Percentiles rank a stretch among this genome's conserved stretches.
Evolutionary conservation across 2,888 invertebrate species (phyloP).

Genomic region (Sinotaia quadrata): DNA sequence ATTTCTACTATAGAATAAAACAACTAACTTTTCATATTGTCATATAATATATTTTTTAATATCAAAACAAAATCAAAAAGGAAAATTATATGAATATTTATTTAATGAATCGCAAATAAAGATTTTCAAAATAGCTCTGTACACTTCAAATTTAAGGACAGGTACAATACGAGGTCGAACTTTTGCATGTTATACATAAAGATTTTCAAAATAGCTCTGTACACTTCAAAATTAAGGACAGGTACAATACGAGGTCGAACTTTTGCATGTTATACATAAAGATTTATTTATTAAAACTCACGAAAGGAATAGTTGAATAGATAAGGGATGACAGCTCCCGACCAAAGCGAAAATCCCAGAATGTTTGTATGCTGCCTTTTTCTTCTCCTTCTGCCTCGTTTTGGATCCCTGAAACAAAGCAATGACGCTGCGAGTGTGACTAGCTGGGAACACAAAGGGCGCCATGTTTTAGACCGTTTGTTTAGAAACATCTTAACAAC

Average conservation of each 20-base stretch:
- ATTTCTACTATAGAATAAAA: no score
- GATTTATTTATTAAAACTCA: neutral
- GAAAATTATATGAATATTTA: no score
- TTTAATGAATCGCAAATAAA: no score
- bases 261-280: neutral
- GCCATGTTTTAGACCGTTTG: no score
- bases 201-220: neutral
- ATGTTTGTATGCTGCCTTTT: conserved; percentile 16
- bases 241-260: neutral
- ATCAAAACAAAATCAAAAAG: no score
- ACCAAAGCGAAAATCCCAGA: conserved; percentile 31
- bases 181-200: neutral
- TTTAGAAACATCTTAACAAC: no score
- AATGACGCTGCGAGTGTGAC: no score
- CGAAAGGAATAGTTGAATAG: conserved; percentile 33
- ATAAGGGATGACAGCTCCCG: conserved; percentile 31
- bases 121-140: neutral
- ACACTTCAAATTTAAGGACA: neutral
- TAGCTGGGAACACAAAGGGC: no score
- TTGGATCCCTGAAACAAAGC: neutral
- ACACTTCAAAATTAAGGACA: neutral
- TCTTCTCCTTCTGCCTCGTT: neutral
- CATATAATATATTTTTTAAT: no score
- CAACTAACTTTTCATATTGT: no score
- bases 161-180: neutral